Conservation (phyloP, 2,888 invertebrate species). For the Hesperia comma region DNA sequence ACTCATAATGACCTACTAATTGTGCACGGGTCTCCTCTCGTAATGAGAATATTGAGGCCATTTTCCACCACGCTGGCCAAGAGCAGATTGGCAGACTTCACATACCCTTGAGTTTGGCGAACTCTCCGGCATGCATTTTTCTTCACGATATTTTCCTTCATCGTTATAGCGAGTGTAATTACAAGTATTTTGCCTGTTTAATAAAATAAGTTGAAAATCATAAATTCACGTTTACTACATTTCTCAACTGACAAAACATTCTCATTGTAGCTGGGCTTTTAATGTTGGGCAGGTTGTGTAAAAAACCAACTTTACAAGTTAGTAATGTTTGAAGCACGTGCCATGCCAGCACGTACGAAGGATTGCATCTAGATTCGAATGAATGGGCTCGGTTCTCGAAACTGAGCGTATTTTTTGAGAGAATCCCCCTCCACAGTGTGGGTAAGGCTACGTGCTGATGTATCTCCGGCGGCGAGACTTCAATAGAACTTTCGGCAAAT, state of each 20-base stretch:
- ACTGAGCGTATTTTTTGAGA: conserved; percentile 68
- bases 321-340: conserved; percentile 24
- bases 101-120: no score
- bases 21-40: no score
- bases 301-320: conserved; percentile 25
- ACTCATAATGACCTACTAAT: no score
- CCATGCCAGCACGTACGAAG: conserved; percentile 65
- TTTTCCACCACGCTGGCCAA: no score
- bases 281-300: background rate
- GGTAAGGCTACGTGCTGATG: conserved; percentile 61
- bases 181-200: no score
- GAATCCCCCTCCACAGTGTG: conserved; percentile 54
- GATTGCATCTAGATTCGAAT: conserved; percentile 72
- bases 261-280: background rate
- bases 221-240: background rate
- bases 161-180: no score
- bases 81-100: no score
- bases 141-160: no score
- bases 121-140: no score
- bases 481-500: conserved; percentile 52
- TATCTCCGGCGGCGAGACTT: conserved; percentile 55
- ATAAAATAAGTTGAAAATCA: no score
- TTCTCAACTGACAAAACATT: conserved; percentile 2
- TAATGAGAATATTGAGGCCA: no score
- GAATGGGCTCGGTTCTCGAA: conserved; percentile 64